Conservation (phyloP, 2,113 vertebrate genomes). For the Pantherophis guttatus region DNA sequence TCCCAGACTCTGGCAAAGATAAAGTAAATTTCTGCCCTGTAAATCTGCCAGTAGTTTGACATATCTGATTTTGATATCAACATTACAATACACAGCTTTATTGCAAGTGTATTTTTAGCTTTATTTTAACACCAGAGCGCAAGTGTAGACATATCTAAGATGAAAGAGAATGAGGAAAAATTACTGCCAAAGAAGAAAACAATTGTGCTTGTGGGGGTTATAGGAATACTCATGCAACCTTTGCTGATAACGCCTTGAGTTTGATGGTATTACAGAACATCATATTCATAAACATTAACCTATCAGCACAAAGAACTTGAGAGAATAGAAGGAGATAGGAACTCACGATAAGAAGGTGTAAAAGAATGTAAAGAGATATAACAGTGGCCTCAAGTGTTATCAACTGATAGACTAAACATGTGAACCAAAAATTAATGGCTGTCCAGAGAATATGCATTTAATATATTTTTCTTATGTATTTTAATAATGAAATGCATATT, state of each 20-base stretch:
- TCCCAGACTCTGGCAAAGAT: neutral
- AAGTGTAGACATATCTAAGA: neutral
- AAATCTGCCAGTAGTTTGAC: neutral
- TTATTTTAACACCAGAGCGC: neutral
- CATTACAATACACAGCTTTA: neutral
- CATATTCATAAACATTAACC: neutral
- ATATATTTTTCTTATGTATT: neutral
- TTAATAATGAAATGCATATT: neutral
- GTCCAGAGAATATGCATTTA: neutral
- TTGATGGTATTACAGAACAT: neutral
- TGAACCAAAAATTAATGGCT: neutral
- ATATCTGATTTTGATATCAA: neutral
- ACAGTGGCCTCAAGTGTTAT: neutral
- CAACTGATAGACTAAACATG: neutral
- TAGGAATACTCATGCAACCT: neutral
- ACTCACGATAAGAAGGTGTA: neutral
- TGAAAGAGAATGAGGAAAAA: neutral
- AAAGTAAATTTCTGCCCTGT: neutral
- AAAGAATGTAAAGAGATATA: neutral
- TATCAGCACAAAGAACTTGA: neutral
- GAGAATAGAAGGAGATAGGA: neutral
- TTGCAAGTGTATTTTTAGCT: neutral
- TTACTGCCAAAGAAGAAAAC: neutral
- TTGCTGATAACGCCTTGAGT: neutral
- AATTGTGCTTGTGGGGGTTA: neutral